These are phyloP conservation scores for Erpornis zantholeuca DNA, from an alignment of 2,113 vertebrate genomes.

Conservation along the genomic window DNA sequence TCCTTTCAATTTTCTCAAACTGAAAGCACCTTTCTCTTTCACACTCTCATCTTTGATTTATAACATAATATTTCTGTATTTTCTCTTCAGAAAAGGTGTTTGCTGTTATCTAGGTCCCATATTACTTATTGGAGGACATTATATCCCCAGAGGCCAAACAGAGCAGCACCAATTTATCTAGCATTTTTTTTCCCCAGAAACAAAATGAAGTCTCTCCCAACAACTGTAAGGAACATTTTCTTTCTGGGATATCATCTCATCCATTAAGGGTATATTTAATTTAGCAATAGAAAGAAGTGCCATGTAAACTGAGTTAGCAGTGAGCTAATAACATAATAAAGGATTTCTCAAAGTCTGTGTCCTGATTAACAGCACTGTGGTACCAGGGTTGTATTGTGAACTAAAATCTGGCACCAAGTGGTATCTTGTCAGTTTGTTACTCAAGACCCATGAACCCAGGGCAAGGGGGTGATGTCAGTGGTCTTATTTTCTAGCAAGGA, in stretches of 20 bases:
- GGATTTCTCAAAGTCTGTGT: background rate
- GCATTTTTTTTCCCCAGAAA: background rate
- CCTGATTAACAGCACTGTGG: fast-evolving
- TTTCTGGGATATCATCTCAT: background rate
- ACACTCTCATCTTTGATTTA: conserved; percentile 16
- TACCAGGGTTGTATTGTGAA: background rate
- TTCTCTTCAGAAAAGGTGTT: background rate
- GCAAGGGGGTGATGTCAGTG: background rate
- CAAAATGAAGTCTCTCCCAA: background rate
- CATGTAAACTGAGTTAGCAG: background rate
- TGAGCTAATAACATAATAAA: background rate
- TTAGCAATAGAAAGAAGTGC: background rate
- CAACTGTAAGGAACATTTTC: background rate
- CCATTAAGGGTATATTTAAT: background rate
- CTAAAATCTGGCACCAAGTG: background rate
- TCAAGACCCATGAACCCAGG: background rate
- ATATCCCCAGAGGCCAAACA: background rate
- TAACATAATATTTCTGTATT: background rate
- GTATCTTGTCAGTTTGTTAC: background rate
- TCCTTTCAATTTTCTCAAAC: background rate
- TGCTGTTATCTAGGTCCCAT: background rate
- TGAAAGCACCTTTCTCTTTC: background rate
- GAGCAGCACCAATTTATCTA: background rate
- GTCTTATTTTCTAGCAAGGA: background rate
- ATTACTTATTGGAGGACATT: background rate